These are phyloP conservation scores for Altica lythri DNA, from an alignment of 2,888 invertebrate genomes.

Conservation along the genomic window DNA sequence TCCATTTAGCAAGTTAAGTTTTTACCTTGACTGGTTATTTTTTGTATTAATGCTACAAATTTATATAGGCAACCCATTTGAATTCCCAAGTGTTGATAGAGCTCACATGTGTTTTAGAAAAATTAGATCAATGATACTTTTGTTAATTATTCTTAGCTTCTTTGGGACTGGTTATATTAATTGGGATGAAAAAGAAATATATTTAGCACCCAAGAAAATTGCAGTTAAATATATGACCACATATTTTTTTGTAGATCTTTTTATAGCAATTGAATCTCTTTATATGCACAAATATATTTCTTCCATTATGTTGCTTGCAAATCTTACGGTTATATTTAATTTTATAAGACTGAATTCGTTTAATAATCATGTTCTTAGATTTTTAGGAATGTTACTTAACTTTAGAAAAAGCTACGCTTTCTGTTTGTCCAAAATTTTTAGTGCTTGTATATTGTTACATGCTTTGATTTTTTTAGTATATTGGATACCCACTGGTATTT, in stretches of 20 bases:
- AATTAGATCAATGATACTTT: background rate
- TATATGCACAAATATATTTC: background rate
- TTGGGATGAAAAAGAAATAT: background rate
- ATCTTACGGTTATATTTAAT: background rate
- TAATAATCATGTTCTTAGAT: background rate
- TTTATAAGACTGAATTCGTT: background rate
- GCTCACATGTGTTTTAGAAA: background rate
- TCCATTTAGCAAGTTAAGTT: background rate
- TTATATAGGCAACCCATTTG: background rate
- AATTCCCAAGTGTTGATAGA: background rate
- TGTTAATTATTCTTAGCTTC: background rate
- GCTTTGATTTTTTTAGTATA: background rate
- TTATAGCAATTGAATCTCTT: background rate
- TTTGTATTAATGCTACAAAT: background rate
- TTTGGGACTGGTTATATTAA: background rate
- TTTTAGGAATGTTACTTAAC: background rate
- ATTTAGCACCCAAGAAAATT: background rate
- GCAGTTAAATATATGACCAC: background rate
- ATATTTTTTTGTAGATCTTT: background rate
- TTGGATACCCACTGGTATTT: background rate
- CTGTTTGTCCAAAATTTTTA: background rate
- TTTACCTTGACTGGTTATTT: background rate
- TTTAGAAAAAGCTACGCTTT: background rate
- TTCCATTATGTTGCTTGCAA: background rate
- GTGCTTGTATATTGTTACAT: background rate